phyloP scores from a whole-genome alignment of 2,888 invertebrate genomes.

The Drosophila villosipedis region DNA sequence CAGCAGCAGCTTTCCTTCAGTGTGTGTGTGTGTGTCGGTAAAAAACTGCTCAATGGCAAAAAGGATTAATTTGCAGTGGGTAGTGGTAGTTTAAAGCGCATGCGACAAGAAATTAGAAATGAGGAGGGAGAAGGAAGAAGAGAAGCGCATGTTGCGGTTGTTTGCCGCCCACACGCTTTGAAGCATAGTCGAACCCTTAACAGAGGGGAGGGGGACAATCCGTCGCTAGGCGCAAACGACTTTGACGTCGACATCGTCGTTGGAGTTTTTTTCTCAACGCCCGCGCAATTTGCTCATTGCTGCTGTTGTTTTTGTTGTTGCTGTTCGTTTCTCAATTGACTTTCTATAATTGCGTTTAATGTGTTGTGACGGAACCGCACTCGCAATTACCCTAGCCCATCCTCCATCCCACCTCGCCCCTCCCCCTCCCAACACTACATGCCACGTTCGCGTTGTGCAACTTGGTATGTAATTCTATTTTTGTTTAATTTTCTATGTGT shows the following conservation, averaged over 20 bases:
- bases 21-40: background rate
- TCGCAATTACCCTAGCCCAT: constrained; percentile 44
- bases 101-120: constrained; percentile 30
- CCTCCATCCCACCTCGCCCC: background rate
- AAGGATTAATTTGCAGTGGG: constrained; percentile 52
- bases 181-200: constrained; percentile 17
- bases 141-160: constrained; percentile 26
- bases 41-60: constrained; percentile 31
- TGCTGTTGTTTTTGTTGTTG: constrained; percentile 22
- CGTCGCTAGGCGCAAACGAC: constrained; percentile 9
- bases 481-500: constrained; percentile 52
- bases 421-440: background rate
- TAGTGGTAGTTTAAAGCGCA: constrained; percentile 19
- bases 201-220: too few relatives aligned
- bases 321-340: constrained; percentile 66
- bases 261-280: constrained; percentile 55
- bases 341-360: constrained; percentile 82
- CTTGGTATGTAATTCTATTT: constrained; percentile 67
- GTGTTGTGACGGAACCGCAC: constrained; percentile 73
- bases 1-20: background rate
- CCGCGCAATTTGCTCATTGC: constrained; percentile 62
- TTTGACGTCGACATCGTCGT: constrained; percentile 27
- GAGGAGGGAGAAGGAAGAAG: background rate
- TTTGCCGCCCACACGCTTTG: constrained; percentile 35
- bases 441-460: constrained; percentile 63